Evolutionary conservation across 92 coral and sea anemone species (phyloP).

Genomic region (Chrysogorgia sp.): DNA sequence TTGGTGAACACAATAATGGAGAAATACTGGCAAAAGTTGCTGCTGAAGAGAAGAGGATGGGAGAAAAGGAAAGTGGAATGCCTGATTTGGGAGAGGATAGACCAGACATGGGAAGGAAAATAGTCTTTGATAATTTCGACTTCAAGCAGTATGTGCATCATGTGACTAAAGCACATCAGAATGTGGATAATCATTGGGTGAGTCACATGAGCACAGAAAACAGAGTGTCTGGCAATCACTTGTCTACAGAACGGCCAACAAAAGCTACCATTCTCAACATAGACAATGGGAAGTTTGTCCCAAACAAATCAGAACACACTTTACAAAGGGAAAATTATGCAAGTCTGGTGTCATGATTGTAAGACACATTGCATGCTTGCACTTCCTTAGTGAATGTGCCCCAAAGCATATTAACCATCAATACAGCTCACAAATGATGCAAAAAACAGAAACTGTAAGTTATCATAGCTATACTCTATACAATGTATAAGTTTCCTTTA

Average conservation of each 20-base stretch:
- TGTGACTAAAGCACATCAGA: conserved; percentile 6
- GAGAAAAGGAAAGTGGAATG: background rate
- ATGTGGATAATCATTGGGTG: too few relatives aligned
- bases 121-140: conserved; percentile 21
- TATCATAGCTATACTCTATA: too few relatives aligned
- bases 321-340: conserved; percentile 62
- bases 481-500: too few relatives aligned
- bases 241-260: conserved; percentile 44
- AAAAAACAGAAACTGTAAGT: conserved; percentile 53
- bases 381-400: conserved; percentile 22
- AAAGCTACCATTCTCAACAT: conserved; percentile 55
- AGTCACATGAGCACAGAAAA: conserved; percentile 60
- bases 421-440: conserved; percentile 45
- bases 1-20: conserved; percentile 61
- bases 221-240: conserved; percentile 64
- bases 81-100: background rate
- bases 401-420: conserved; percentile 48
- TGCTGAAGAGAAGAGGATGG: conserved; percentile 59
- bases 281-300: conserved; percentile 67
- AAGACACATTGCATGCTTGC: conserved; percentile 43
- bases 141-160: background rate
- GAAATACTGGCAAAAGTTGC: conserved; percentile 57
- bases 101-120: conserved; percentile 19
- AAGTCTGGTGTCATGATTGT: conserved; percentile 34
- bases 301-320: conserved; percentile 53